Evolutionary conservation across 1,140 invertebrate species (phyloP).

Genomic region (Papilio dardanus): DNA sequence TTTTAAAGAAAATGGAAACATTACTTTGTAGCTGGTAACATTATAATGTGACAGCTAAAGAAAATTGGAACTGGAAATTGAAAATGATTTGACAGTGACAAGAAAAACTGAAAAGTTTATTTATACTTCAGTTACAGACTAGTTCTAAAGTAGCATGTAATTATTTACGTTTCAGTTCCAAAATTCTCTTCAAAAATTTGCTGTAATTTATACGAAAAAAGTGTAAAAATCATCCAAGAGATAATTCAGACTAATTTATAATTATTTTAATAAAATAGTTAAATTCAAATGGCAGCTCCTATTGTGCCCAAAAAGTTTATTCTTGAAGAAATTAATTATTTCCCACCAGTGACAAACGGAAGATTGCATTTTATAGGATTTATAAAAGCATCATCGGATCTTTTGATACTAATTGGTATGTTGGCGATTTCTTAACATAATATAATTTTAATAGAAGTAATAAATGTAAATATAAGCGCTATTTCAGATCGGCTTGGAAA

Average conservation of each 20-base stretch:
- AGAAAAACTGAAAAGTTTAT: slow-evolving; percentile 6
- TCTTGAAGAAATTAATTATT: slow-evolving; percentile 68
- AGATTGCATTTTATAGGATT: slow-evolving; percentile 85
- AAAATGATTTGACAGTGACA: slow-evolving; percentile 27
- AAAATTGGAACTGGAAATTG: slow-evolving; percentile 26
- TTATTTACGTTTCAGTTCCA: slow-evolving; percentile 37
- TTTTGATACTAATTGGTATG: slow-evolving; percentile 85
- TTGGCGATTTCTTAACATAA: slow-evolving; percentile 33
- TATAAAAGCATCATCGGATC: slow-evolving; percentile 83
- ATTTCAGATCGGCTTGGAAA: slow-evolving; percentile 88
- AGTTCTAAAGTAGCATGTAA: slow-evolving; percentile 20
- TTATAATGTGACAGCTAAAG: neutral
- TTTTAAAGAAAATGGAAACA: neutral
- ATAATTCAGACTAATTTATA: slow-evolving; percentile 28
- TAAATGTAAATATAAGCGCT: slow-evolving; percentile 39
- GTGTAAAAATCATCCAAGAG: neutral
- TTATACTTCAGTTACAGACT: neutral
- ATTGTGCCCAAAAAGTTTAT: slow-evolving; percentile 41
- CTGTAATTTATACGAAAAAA: slow-evolving; percentile 29
- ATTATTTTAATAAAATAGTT: slow-evolving; percentile 23
- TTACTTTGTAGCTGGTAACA: slow-evolving; percentile 20
- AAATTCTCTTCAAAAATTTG: slow-evolving; percentile 26
- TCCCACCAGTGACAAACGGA: slow-evolving; percentile 78
- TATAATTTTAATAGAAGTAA: slow-evolving; percentile 34
- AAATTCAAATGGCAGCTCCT: slow-evolving; percentile 50